phyloP scores from a whole-genome alignment of 2,888 invertebrate genomes.

The Hypomecis punctinalis region DNA sequence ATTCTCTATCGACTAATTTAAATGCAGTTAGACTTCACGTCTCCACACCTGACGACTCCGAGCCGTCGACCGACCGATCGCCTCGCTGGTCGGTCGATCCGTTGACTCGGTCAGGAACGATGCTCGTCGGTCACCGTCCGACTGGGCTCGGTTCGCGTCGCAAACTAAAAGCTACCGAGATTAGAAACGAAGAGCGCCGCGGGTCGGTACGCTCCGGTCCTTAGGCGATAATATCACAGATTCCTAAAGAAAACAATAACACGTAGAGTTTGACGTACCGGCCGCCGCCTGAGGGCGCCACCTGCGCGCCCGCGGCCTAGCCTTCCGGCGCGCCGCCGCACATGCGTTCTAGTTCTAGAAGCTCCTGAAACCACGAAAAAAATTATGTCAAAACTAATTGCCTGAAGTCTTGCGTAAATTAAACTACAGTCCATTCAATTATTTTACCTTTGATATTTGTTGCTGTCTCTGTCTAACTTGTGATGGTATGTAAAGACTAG shows the following conservation, averaged over 20 bases:
- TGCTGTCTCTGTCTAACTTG: too few relatives aligned
- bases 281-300: slow-evolving; percentile 28
- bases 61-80: slow-evolving; percentile 8
- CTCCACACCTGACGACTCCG: slow-evolving; percentile 29
- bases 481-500: too few relatives aligned
- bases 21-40: slow-evolving; percentile 56
- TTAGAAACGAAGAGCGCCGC: slow-evolving; percentile 50
- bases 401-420: too few relatives aligned
- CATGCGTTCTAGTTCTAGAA: slow-evolving; percentile 69
- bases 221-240: slow-evolving; percentile 83
- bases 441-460: too few relatives aligned
- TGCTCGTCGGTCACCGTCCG: neutral
- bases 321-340: slow-evolving; percentile 74
- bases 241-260: slow-evolving; percentile 68
- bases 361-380: slow-evolving; percentile 59
- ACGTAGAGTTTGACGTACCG: slow-evolving; percentile 42
- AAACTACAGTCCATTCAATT: too few relatives aligned
- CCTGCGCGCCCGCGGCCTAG: slow-evolving; percentile 44
- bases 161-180: slow-evolving; percentile 62
- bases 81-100: neutral
- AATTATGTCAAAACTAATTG: neutral
- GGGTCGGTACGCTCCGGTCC: slow-evolving; percentile 56
- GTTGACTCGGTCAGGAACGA: neutral
- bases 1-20: slow-evolving; percentile 57
- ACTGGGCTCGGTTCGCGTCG: slow-evolving; percentile 7